Percentiles rank a stretch among this genome's conserved stretches.
Evolutionary conservation across 2,797 vertebrate genomes (phyloP).

Genomic region (Iguana delicatissima): DNA sequence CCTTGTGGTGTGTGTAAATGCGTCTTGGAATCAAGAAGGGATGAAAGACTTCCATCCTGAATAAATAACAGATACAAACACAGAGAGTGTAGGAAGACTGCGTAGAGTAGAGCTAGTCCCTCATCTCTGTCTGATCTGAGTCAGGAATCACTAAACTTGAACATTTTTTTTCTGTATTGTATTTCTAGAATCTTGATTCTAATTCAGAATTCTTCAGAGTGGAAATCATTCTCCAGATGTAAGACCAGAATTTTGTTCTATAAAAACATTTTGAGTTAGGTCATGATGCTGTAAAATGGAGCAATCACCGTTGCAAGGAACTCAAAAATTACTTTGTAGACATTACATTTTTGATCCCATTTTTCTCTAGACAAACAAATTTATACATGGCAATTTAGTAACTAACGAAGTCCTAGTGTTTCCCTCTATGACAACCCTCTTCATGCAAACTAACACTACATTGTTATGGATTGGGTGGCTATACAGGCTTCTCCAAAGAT

Average conservation of each 20-base stretch:
- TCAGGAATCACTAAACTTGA: neutral
- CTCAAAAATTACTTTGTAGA: constrained; percentile 28
- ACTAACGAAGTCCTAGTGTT: neutral
- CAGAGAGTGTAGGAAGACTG: neutral
- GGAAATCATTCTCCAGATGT: constrained; percentile 32
- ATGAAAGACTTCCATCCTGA: neutral
- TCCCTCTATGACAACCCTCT: neutral
- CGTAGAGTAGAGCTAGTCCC: neutral
- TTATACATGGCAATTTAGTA: constrained; percentile 11
- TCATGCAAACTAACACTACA: neutral
- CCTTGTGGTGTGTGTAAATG: neutral
- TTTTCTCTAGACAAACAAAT: neutral
- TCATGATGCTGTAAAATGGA: neutral
- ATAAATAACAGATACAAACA: neutral
- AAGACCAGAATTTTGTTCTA: constrained; percentile 1
- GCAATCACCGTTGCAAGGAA: constrained; percentile 27
- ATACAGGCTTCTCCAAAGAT: neutral
- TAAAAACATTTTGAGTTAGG: constrained; percentile 18
- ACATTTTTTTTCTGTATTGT: neutral
- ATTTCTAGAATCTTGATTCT: constrained; percentile 23
- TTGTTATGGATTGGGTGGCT: neutral
- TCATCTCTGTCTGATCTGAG: neutral
- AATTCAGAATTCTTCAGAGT: constrained; percentile 58
- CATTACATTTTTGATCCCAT: constrained; percentile 28
- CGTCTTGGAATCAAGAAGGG: constrained; percentile 31